Evolutionary conservation across 2,113 vertebrate genomes (phyloP).

Genomic region (Barbus barbus): DNA sequence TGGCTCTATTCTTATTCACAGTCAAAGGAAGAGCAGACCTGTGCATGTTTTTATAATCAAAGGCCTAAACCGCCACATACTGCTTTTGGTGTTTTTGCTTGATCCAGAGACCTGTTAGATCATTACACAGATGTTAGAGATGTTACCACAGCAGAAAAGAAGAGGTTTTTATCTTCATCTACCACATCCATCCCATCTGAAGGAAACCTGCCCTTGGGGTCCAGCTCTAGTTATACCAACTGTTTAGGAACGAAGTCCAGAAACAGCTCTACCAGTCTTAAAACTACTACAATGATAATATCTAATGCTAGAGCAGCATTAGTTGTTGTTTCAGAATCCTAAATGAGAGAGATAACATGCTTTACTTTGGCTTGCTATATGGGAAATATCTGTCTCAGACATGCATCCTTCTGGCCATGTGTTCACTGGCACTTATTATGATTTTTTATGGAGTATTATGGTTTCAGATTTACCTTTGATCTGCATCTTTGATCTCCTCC

Average conservation of each 20-base stretch:
- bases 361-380: slow-evolving; percentile 42
- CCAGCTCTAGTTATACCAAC: not conserved
- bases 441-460: slow-evolving; percentile 37
- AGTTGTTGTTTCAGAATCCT: not conserved
- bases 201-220: not conserved
- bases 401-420: slow-evolving; percentile 53
- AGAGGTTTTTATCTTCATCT: slow-evolving; percentile 23
- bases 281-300: slow-evolving; percentile 1
- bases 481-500: slow-evolving; percentile 24
- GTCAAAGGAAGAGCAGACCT: slow-evolving; percentile 34
- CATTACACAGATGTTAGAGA: slow-evolving; percentile 55
- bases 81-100: slow-evolving; percentile 47
- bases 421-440: slow-evolving; percentile 62
- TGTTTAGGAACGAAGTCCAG: not conserved
- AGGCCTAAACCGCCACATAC: slow-evolving; percentile 1
- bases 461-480: slow-evolving; percentile 49
- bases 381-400: slow-evolving; percentile 44
- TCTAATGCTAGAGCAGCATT: not conserved
- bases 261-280: not conserved
- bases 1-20: not conserved
- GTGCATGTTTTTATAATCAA: slow-evolving; percentile 51
- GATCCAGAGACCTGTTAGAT: slow-evolving; percentile 42
- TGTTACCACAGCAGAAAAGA: slow-evolving; percentile 18
- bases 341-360: slow-evolving; percentile 34
- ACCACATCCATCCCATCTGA: slow-evolving; percentile 20